Percentiles rank a stretch among this genome's conserved stretches.
Evolutionary conservation across 1,140 invertebrate species (phyloP).

Genomic region (Drosophila orena): DNA sequence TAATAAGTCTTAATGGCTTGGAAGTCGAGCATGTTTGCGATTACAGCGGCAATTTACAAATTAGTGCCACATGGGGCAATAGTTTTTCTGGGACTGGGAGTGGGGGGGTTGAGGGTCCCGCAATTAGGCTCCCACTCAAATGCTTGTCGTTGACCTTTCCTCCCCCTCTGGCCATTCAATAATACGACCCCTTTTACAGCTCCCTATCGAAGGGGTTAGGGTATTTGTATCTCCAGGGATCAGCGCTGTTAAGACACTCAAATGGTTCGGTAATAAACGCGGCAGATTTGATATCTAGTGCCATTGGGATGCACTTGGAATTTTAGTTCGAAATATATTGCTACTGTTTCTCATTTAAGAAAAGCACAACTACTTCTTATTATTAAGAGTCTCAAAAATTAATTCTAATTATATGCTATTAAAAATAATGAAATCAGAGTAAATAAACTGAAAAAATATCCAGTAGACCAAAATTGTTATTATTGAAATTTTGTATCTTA

Average conservation of each 20-base stretch:
- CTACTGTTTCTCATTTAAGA: too few species aligned
- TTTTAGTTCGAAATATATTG: too few species aligned
- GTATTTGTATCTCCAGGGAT: conserved; percentile 27
- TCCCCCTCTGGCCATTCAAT: neutral
- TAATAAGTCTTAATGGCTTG: conserved; percentile 68
- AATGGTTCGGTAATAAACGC: neutral
- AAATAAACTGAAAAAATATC: too few species aligned
- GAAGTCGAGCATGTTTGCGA: conserved; percentile 64
- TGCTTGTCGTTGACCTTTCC: conserved; percentile 41
- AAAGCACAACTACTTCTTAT: too few species aligned
- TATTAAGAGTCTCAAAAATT: too few species aligned
- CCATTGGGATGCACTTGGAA: conserved; percentile 8
- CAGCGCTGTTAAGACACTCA: conserved; percentile 17
- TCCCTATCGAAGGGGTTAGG: conserved; percentile 3
- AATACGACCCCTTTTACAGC: conserved; percentile 48
- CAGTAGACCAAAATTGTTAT: too few species aligned
- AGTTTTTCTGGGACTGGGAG: conserved; percentile 24
- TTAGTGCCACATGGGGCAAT: conserved; percentile 79
- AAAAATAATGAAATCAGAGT: too few species aligned
- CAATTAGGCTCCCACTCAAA: conserved; percentile 69
- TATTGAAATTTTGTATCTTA: too few species aligned
- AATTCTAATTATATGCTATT: too few species aligned
- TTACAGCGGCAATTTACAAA: conserved; percentile 81
- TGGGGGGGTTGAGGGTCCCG: conserved; percentile 2
- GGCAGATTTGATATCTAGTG: neutral